These are phyloP conservation scores for Heliocidaris tuberculata DNA, from an alignment of 35 echinoderm and acorn worm species.

Conservation along the genomic window DNA sequence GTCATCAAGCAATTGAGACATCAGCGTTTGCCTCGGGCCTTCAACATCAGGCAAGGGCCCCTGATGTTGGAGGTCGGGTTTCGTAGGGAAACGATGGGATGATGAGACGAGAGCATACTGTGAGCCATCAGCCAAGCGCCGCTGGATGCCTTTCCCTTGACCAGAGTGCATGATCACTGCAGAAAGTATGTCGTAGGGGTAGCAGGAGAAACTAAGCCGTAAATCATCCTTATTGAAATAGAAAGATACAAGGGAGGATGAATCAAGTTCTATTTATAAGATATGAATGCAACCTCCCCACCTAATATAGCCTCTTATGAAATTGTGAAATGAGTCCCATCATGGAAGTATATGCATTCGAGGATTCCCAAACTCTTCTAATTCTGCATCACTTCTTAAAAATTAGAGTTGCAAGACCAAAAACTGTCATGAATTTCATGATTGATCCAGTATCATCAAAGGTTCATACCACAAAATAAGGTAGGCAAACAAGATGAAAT, in stretches of 20 bases:
- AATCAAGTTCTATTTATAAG: not conserved
- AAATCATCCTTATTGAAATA: not conserved
- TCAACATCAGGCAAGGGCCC: not conserved
- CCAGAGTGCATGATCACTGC: not conserved
- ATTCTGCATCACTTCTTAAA: not conserved
- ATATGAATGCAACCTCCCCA: not conserved
- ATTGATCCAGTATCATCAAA: not conserved
- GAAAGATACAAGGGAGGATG: not conserved
- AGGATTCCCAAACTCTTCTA: not conserved
- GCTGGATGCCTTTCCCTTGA: not conserved
- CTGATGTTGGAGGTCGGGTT: not conserved
- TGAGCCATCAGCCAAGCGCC: not conserved
- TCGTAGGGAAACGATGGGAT: not conserved
- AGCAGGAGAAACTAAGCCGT: not conserved
- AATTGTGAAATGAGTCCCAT: not conserved
- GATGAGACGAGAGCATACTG: not conserved
- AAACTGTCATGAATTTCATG: too few species aligned
- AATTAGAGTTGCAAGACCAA: not conserved
- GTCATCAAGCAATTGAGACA: too few species aligned
- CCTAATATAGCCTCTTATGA: not conserved
- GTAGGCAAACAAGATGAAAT: too few species aligned
- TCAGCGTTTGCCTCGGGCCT: too few species aligned
- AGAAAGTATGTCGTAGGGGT: not conserved
- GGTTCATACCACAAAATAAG: too few species aligned
- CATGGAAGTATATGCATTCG: not conserved